Evolutionary conservation across 2,888 invertebrate species (phyloP), one percentile per base, ranked within the genome.

Genomic region (Lampropteryx suffumata): DNA sequence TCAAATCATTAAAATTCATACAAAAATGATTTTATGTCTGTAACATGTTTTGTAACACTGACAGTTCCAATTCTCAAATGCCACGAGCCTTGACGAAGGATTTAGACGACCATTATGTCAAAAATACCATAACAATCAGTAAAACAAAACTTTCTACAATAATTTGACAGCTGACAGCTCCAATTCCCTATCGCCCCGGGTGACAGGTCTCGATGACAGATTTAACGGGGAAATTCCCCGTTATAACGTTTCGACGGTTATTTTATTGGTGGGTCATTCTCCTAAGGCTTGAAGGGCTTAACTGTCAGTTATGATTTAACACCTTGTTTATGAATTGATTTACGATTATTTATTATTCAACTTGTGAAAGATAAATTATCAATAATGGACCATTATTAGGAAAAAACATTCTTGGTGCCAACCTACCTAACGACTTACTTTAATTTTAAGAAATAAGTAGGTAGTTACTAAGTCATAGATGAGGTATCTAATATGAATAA

Each of bases 91-190:
- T 50, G 47, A 53, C 47, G 53, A 57, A 34, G 40, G 47, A 47
- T 53, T 52, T 50, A 53, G 28, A 44, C 36, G 30, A 9, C 36
- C 36, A 33, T 46, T 46, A 44, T 32, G 46, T 36, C 46, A 26
- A 33, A 21, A 52, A 39, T 40, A 32, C 40, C 30, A 13, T 11
- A 24, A 26, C 35, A 8, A 21, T 24, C 32, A 28, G 14, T 50
- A 45, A 50, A 45, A 45, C 36, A 32, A 12, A 26, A 41, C 45
- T 45, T 41, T 50, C 35, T 10, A 17, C 17, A 3, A 45, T 50
- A 45, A 45, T 45, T 50, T 50, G 50, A 50, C 50, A 50, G 35
- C 5, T 45, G 50, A 50, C 50, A 50, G 50, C 21, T 50, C 27
- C 50, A 50, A 50, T 50, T 51, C 41, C 3, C 44, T 14, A 14